These are phyloP conservation scores for Nothoprocta pentlandii DNA, from an alignment of 2,113 vertebrate genomes.

Conservation along the genomic window DNA sequence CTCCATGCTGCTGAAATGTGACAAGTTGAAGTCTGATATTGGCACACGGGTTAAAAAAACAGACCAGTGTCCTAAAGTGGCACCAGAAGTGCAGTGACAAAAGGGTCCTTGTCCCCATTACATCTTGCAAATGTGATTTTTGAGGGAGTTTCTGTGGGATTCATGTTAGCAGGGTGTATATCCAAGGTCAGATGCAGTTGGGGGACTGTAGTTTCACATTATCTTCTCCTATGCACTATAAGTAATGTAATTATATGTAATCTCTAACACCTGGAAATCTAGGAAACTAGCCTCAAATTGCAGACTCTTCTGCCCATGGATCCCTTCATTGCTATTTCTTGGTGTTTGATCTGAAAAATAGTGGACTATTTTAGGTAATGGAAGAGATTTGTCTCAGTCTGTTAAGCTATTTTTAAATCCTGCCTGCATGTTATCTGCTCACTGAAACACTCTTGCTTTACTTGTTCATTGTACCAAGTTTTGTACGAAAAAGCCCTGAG, in stretches of 20 bases:
- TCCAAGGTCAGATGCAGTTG: accelerated
- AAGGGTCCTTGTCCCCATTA: background rate
- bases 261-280: background rate
- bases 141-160: accelerated
- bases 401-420: slow-evolving; percentile 1
- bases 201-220: background rate
- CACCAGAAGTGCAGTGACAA: background rate
- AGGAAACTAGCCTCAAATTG: background rate
- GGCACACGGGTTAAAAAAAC: background rate
- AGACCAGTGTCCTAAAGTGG: background rate
- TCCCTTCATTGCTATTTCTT: background rate
- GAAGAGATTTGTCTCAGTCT: background rate
- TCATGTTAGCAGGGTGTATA: background rate
- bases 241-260: too few species aligned
- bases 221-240: background rate
- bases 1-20: background rate
- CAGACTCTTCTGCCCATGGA: background rate
- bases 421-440: background rate
- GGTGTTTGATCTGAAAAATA: background rate
- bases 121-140: accelerated
- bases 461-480: background rate
- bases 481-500: background rate
- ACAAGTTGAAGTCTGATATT: background rate
- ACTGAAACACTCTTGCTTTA: background rate
- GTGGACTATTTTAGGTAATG: background rate